Evolutionary conservation across 2,797 vertebrate species (phyloP).

Genomic region (Sebastes diaconus): DNA sequence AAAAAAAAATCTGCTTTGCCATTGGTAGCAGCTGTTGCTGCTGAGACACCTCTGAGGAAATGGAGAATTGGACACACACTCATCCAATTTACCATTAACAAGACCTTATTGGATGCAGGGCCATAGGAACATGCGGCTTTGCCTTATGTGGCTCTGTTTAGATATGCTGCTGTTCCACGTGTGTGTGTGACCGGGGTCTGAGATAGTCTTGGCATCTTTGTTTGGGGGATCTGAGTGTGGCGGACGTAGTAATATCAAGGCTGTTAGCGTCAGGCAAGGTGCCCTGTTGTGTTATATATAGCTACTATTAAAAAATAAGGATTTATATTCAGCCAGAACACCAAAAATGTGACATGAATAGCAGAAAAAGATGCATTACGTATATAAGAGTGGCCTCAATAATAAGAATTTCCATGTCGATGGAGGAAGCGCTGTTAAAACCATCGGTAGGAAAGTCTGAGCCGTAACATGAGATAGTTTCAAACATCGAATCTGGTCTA

Average conservation of each 20-base stretch:
- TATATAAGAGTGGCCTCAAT: constrained; percentile 13
- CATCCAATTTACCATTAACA: constrained; percentile 87
- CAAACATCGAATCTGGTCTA: constrained; percentile 38
- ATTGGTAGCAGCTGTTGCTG: constrained; percentile 86
- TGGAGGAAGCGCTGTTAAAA: constrained; percentile 39
- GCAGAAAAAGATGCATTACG: background rate
- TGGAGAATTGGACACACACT: constrained; percentile 85
- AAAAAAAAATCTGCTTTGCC: constrained; percentile 62
- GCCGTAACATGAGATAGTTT: constrained; percentile 53
- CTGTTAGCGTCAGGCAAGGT: constrained; percentile 8
- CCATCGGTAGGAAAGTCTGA: constrained; percentile 61
- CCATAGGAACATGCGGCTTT: constrained; percentile 74
- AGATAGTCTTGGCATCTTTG: constrained; percentile 40
- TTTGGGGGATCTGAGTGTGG: constrained; percentile 35
- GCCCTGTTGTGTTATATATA: background rate
- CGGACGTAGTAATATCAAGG: background rate
- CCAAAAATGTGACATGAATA: background rate
- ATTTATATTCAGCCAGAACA: background rate
- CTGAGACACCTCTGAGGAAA: constrained; percentile 84
- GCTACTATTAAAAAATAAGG: background rate
- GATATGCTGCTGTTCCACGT: constrained; percentile 44
- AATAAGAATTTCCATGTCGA: constrained; percentile 19
- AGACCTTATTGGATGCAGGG: constrained; percentile 86
- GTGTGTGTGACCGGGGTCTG: constrained; percentile 23
- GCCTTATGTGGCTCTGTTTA: constrained; percentile 73